Conservation (phyloP, 2,113 vertebrate genomes). For the Riparia riparia region DNA sequence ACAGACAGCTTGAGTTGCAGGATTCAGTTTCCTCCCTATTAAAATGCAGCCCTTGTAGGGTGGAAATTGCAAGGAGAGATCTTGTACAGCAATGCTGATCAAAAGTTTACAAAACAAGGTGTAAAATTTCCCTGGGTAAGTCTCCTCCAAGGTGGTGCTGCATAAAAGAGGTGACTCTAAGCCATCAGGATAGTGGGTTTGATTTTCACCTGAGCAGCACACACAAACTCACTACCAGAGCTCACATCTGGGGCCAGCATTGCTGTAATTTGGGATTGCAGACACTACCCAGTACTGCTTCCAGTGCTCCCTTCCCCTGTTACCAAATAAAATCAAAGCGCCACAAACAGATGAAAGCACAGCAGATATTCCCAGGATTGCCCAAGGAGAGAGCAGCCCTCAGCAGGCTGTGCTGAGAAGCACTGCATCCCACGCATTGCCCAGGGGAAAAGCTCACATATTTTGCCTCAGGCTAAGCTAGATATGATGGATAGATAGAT, state of each 20-base stretch:
- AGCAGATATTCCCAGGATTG: background rate
- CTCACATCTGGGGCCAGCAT: background rate
- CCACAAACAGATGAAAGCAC: background rate
- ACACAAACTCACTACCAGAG: background rate
- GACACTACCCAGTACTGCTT: background rate
- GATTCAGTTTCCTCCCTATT: background rate
- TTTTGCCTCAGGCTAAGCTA: background rate
- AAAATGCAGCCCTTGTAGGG: background rate
- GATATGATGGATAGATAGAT: accelerated
- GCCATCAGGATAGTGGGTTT: background rate
- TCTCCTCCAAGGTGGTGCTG: background rate
- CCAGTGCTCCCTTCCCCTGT: background rate
- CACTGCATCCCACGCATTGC: background rate
- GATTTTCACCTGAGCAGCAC: background rate
- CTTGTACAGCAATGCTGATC: background rate
- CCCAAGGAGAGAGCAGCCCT: background rate
- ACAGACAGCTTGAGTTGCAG: background rate
- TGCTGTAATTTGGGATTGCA: background rate
- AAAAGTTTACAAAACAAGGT: background rate
- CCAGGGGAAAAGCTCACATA: background rate
- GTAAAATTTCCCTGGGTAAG: background rate
- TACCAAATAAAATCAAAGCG: background rate
- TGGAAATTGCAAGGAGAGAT: background rate
- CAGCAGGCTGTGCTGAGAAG: background rate
- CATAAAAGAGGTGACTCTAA: background rate